Conservation (phyloP, 1,140 invertebrate species). For the Halyomorpha halys region DNA sequence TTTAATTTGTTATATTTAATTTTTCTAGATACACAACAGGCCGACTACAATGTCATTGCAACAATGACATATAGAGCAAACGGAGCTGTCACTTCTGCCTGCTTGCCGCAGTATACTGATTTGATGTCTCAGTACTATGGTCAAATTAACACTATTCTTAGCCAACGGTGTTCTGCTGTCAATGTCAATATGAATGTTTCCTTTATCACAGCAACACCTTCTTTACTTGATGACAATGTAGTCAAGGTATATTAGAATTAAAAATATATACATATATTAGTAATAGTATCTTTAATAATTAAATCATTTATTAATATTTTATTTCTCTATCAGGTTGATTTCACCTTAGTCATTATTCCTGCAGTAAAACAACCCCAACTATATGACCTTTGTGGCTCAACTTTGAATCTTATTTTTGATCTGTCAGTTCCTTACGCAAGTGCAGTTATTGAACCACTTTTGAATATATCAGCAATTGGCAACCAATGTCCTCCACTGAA, state of each 20-base stretch:
- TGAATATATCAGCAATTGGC: constrained; percentile 78
- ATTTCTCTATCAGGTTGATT: constrained; percentile 51
- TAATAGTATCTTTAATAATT: too few species aligned
- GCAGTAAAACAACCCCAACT: constrained; percentile 75
- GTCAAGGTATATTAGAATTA: constrained; percentile 44
- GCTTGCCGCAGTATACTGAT: constrained; percentile 77
- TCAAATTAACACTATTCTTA: constrained; percentile 69
- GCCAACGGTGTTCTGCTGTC: constrained; percentile 83
- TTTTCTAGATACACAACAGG: constrained; percentile 72
- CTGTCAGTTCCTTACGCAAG: constrained; percentile 85
- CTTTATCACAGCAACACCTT: constrained; percentile 68
- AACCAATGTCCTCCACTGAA: constrained; percentile 83
- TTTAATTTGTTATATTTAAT: background rate
- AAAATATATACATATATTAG: background rate
- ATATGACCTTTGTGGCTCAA: constrained; percentile 89
- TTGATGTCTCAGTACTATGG: constrained; percentile 69
- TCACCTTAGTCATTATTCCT: constrained; percentile 76
- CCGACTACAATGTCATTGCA: constrained; percentile 81
- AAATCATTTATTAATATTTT: too few species aligned
- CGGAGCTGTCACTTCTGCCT: constrained; percentile 70
- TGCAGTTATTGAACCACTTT: constrained; percentile 75
- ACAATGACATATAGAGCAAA: constrained; percentile 82
- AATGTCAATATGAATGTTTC: constrained; percentile 91
- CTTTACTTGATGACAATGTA: constrained; percentile 70
- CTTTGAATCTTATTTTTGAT: constrained; percentile 86